Percentiles rank a stretch among this genome's conserved stretches.
phyloP scores from a whole-genome alignment of 1,140 invertebrate species.

The Drosophila simulans region DNA sequence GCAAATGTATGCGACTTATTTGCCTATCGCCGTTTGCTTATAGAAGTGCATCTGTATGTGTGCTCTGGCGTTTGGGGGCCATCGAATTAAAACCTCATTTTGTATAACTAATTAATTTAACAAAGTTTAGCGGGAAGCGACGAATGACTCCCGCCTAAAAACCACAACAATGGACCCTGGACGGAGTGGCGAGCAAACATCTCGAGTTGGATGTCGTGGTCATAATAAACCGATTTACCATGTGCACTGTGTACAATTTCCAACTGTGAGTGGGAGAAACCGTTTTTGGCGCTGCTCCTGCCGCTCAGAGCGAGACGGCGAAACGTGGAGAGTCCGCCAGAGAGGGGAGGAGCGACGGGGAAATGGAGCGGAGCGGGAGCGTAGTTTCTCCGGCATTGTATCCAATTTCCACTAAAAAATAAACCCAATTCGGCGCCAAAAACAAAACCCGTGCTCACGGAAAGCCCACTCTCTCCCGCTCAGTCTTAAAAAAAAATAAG shows the following conservation, averaged over 20 bases:
- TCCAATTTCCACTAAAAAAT: slow-evolving; percentile 51
- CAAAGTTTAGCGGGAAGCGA: slow-evolving; percentile 1
- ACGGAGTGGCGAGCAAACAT: slow-evolving; percentile 37
- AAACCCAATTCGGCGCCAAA: slow-evolving; percentile 14
- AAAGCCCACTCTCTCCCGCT: slow-evolving; percentile 5
- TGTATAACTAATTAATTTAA: slow-evolving; percentile 49
- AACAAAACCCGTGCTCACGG: slow-evolving; percentile 5
- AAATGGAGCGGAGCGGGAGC: slow-evolving; percentile 28
- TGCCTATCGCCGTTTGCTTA: slow-evolving; percentile 26
- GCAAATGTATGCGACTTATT: slow-evolving; percentile 32
- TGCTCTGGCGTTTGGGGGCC: slow-evolving; percentile 3
- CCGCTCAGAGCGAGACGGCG: slow-evolving; percentile 56
- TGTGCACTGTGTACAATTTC: slow-evolving; percentile 48
- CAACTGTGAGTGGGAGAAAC: slow-evolving; percentile 48
- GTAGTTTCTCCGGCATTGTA: slow-evolving; percentile 58
- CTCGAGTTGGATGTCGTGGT: slow-evolving; percentile 64
- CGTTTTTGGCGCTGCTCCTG: slow-evolving; percentile 39
- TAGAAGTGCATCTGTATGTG: background rate
- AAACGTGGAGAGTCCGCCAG: slow-evolving; percentile 40
- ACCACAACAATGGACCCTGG: slow-evolving; percentile 20
- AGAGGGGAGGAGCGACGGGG: slow-evolving; percentile 32
- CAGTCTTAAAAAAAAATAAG: background rate
- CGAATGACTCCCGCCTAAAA: slow-evolving; percentile 1
- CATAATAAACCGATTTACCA: slow-evolving; percentile 71
- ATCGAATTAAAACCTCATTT: slow-evolving; percentile 51